These are phyloP conservation scores for Megalops atlanticus DNA, from an alignment of 2,113 vertebrate genomes.

Conservation along the genomic window DNA sequence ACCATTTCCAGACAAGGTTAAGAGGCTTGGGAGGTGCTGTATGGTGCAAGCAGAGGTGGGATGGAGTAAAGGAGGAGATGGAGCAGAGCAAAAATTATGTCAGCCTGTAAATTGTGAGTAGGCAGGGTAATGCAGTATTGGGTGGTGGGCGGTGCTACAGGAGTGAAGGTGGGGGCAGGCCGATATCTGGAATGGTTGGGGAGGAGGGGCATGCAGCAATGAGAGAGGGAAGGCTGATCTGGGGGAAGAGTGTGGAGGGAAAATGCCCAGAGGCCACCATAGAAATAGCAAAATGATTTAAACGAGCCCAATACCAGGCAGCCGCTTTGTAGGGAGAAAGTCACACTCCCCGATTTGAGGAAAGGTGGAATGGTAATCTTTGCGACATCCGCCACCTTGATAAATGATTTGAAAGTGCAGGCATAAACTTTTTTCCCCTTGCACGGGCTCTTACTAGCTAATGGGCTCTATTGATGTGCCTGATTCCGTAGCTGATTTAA, in stretches of 20 bases:
- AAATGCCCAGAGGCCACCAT: background rate
- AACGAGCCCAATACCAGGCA: background rate
- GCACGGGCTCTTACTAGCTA: conserved; percentile 18
- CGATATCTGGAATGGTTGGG: background rate
- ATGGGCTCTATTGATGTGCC: conserved; percentile 38
- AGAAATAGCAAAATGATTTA: conserved; percentile 16
- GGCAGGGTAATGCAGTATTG: background rate
- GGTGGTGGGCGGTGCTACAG: background rate
- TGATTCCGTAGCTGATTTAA: conserved; percentile 30
- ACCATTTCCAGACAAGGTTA: background rate
- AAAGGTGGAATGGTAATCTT: conserved; percentile 20
- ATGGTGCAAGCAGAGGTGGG: background rate
- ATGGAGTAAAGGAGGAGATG: background rate
- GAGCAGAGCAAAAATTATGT: no score
- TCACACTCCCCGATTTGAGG: background rate
- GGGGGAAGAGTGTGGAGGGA: background rate
- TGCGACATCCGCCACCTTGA: conserved; percentile 22
- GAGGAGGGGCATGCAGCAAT: background rate
- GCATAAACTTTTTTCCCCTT: conserved; percentile 33
- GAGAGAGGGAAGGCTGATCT: background rate
- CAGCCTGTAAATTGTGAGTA: no score
- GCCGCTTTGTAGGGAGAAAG: conserved; percentile 14
- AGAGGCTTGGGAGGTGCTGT: background rate
- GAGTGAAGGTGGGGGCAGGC: background rate
- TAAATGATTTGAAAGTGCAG: conserved; percentile 32